Evolutionary conservation across 1,140 invertebrate species (phyloP), one percentile per base, ranked within the genome.

Genomic region (Bombus superbus): DNA sequence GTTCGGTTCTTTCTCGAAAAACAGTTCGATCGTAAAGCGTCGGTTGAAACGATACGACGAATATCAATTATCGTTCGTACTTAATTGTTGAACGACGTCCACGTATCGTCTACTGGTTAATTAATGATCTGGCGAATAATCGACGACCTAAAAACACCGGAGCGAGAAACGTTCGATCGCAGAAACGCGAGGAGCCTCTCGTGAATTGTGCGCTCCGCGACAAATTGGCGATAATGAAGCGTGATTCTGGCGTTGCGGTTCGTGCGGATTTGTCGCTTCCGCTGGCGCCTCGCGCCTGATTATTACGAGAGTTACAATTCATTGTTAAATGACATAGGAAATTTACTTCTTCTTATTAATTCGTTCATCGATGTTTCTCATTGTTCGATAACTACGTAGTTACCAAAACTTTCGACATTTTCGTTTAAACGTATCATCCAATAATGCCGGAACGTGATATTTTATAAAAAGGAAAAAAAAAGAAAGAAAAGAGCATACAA

Each of bases 11-110:
- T 32, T 32, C 32, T 32, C 32, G 32, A 32, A 32, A 32, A 32
- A 32, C 0, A 32, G 32, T 32, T 32, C 32, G 13, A 66, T 66
- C 18, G 81, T 53, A 40, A 47, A 66, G 8, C 15, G 35, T 44
- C 32, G 38, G 18, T n/a, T 8, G 15, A 38, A 22, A 38, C 44
- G 22, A n/a, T 5, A 10, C 22, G 42, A 53, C 15, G 62, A 68
- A 66, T 69, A 69, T 68, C 74, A 68, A 77, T 83, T 76, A 22
- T 64, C 81, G 11, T 38, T 42, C 10, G 18, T 42, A 18, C 32
- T 81, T 28, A 35, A 81, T 32, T 22, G 22, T 15, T 42, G 53
- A 38, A 53, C 59, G 15, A 18, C 18, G n/a, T 32, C n/a, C 42
- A 59, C 57, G 57, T 3, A 9, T n/a, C 15, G 15, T 18, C 64